phyloP scores from a whole-genome alignment of 2,888 invertebrate genomes.

The Drosophila greeni region DNA sequence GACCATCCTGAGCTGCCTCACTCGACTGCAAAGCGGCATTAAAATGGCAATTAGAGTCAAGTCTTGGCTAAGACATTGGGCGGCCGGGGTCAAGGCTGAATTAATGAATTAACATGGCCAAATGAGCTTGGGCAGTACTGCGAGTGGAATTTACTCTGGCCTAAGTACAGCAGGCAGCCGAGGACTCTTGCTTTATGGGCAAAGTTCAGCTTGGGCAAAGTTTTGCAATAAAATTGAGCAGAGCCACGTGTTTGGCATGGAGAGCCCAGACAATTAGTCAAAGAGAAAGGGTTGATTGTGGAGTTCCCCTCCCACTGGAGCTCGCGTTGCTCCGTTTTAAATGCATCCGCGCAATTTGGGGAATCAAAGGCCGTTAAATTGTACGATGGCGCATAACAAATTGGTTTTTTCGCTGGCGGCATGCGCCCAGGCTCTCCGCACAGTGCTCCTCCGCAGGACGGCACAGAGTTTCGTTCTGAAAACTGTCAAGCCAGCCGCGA shows the following conservation, averaged over 20 bases:
- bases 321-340: slow-evolving; percentile 13
- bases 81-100: slow-evolving; percentile 50
- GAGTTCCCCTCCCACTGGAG: not conserved
- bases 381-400: slow-evolving; percentile 65
- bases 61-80: slow-evolving; percentile 42
- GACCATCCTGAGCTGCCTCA: slow-evolving; percentile 7
- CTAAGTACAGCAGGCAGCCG: slow-evolving; percentile 23
- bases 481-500: slow-evolving; percentile 64
- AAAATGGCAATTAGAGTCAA: slow-evolving; percentile 67
- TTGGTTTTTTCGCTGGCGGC: slow-evolving; percentile 59
- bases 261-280: slow-evolving; percentile 53
- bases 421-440: slow-evolving; percentile 52
- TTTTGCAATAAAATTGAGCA: slow-evolving; percentile 57
- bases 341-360: slow-evolving; percentile 59
- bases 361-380: slow-evolving; percentile 72
- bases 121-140: slow-evolving; percentile 65
- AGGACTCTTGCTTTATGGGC: slow-evolving; percentile 31
- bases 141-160: slow-evolving; percentile 54
- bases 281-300: slow-evolving; percentile 2
- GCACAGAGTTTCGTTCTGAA: slow-evolving; percentile 25
- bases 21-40: slow-evolving; percentile 55
- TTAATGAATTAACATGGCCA: slow-evolving; percentile 74
- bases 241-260: slow-evolving; percentile 63
- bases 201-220: slow-evolving; percentile 50
- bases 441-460: slow-evolving; percentile 35